Percentiles rank a stretch among this genome's conserved stretches.
phyloP scores from a whole-genome alignment of 2,113 vertebrate genomes.

The Porphyrio hochstetteri region DNA sequence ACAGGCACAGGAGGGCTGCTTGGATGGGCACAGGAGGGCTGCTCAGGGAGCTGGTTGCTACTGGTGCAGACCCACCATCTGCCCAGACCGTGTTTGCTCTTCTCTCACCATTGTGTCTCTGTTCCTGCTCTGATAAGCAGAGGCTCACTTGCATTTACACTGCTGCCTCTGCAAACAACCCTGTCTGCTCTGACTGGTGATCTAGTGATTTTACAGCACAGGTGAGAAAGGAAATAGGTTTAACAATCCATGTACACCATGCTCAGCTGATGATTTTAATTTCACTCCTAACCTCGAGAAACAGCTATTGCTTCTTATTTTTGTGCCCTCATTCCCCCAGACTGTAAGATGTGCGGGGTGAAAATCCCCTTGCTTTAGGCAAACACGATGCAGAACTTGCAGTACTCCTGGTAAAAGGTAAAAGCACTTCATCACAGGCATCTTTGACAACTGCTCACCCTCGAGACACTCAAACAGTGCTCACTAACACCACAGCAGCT shows the following conservation, averaged over 20 bases:
- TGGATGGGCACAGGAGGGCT: too few species aligned
- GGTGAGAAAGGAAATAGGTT: fast-evolving
- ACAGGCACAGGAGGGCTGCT: too few species aligned
- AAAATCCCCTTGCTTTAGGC: neutral
- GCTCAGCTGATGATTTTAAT: neutral
- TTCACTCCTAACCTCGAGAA: neutral
- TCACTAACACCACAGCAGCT: neutral
- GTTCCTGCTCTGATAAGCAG: neutral
- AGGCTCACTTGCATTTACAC: neutral
- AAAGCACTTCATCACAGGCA: neutral
- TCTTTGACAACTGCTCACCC: neutral
- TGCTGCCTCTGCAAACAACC: neutral
- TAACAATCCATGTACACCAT: neutral
- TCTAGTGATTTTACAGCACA: neutral
- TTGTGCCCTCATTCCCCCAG: too few species aligned
- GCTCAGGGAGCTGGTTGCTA: neutral
- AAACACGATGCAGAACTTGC: fast-evolving
- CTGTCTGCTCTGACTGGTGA: fast-evolving
- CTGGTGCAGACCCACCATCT: neutral
- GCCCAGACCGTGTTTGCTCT: neutral
- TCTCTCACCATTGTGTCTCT: fast-evolving
- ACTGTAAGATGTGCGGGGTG: neutral
- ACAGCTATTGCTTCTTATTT: fast-evolving
- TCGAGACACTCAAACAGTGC: neutral
- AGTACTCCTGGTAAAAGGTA: fast-evolving